Conservation (phyloP, 2,113 vertebrate genomes). For the Spilogale gracilis region DNA sequence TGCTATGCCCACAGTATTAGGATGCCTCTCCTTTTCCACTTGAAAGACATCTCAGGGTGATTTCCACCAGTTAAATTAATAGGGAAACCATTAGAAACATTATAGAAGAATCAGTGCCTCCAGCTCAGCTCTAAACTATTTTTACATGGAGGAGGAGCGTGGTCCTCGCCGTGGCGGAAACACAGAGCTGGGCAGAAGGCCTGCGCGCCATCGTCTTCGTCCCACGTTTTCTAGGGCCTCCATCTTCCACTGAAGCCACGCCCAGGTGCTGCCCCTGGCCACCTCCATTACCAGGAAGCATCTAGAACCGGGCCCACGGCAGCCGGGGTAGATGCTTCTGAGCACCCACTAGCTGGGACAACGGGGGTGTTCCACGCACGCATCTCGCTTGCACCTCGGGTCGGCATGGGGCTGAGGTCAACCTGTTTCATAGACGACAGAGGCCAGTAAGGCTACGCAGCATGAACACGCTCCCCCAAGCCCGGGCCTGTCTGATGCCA, state of each 20-base stretch:
- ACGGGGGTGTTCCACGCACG: rapidly evolving
- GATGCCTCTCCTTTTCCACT: constrained; percentile 76
- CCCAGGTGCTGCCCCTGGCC: rapidly evolving
- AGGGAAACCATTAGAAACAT: constrained; percentile 69
- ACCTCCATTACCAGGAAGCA: background rate
- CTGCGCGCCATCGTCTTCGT: rapidly evolving
- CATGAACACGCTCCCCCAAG: too few relatives aligned
- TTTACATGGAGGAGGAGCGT: constrained; percentile 67
- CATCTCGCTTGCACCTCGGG: rapidly evolving
- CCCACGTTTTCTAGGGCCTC: background rate
- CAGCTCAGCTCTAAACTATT: background rate
- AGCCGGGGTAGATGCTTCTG: background rate
- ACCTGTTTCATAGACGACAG: rapidly evolving
- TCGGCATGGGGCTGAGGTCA: rapidly evolving
- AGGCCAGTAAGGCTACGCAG: rapidly evolving
- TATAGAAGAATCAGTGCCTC: background rate
- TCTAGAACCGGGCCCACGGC: background rate
- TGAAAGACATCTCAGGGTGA: constrained; percentile 70
- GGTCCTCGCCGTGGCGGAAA: background rate
- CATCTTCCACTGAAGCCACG: background rate
- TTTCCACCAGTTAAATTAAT: constrained; percentile 71
- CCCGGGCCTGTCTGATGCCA: rapidly evolving
- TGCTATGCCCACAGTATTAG: constrained; percentile 21
- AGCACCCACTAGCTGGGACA: background rate
- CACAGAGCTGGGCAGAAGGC: background rate